Evolutionary conservation across 2,113 vertebrate genomes (phyloP).

Genomic region (Leucoraja erinaceus): DNA sequence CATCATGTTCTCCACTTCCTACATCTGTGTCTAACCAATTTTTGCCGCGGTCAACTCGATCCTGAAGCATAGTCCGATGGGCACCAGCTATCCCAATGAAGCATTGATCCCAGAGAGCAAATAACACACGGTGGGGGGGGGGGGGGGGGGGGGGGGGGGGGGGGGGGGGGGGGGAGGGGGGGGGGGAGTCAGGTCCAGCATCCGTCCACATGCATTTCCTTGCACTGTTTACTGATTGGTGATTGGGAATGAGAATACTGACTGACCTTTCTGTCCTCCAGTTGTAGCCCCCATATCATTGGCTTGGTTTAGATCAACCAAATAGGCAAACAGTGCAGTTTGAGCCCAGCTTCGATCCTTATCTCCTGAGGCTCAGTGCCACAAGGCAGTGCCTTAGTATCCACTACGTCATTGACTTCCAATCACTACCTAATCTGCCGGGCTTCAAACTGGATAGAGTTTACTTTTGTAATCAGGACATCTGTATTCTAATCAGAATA

Average conservation of each 20-base stretch:
- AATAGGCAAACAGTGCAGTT: not conserved
- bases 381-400: not conserved
- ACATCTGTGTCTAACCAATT: not conserved
- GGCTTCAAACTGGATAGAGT: not conserved
- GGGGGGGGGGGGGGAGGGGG: too few relatives aligned
- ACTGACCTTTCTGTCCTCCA: not conserved
- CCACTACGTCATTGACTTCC: not conserved
- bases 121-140: not conserved
- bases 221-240: not conserved
- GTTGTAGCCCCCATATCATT: not conserved
- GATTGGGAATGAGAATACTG: not conserved
- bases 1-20: constrained; percentile 14
- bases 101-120: not conserved
- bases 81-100: not conserved
- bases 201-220: not conserved
- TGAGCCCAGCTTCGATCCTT: not conserved
- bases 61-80: not conserved
- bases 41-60: not conserved
- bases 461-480: not conserved
- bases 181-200: not conserved
- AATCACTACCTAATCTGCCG: not conserved
- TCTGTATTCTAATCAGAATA: constrained; percentile 15
- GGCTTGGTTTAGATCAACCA: not conserved
- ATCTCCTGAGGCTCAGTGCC: not conserved
- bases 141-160: not conserved